phyloP scores from a whole-genome alignment of 2,113 vertebrate species.

The Thalassoma bifasciatum region DNA sequence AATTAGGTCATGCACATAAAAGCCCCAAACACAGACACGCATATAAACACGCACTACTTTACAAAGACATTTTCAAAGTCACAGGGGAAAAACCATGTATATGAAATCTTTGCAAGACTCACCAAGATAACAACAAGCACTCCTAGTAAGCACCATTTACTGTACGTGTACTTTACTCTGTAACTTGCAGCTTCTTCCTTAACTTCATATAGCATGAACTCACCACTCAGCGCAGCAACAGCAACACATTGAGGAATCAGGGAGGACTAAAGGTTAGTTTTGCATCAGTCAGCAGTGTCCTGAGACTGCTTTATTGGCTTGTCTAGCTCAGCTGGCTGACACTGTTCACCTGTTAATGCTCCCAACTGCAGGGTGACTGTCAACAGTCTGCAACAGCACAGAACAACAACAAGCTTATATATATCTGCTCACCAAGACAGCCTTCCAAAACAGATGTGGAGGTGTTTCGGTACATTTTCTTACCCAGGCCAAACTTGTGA shows the following conservation, averaged over 20 bases:
- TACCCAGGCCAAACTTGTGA: background rate
- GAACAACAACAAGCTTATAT: background rate
- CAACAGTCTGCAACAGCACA: conserved; percentile 29
- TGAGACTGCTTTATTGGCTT: conserved; percentile 50
- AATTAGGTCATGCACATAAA: conserved; percentile 77
- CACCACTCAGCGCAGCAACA: background rate
- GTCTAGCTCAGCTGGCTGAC: conserved; percentile 54
- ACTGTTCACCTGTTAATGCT: conserved; percentile 65
- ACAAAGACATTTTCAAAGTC: conserved; percentile 57
- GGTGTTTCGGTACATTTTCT: background rate
- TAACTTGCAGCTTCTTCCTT: conserved; percentile 3
- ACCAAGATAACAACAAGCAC: background rate
- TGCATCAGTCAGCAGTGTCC: conserved; percentile 66
- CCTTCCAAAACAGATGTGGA: conserved; percentile 4
- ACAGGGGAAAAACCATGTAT: conserved; percentile 38
- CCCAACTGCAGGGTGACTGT: conserved; percentile 28
- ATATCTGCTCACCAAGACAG: background rate
- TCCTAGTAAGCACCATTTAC: conserved; percentile 22
- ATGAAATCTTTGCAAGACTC: conserved; percentile 36
- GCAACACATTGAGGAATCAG: conserved; percentile 39
- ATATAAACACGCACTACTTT: conserved; percentile 52
- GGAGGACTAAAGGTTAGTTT: conserved; percentile 52
- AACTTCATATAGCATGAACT: conserved; percentile 21
- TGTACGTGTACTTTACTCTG: conserved; percentile 15
- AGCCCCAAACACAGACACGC: conserved; percentile 58